These are phyloP conservation scores for Pseudococcus longispinus DNA, from an alignment of 2,888 invertebrate genomes.

Conservation along the genomic window DNA sequence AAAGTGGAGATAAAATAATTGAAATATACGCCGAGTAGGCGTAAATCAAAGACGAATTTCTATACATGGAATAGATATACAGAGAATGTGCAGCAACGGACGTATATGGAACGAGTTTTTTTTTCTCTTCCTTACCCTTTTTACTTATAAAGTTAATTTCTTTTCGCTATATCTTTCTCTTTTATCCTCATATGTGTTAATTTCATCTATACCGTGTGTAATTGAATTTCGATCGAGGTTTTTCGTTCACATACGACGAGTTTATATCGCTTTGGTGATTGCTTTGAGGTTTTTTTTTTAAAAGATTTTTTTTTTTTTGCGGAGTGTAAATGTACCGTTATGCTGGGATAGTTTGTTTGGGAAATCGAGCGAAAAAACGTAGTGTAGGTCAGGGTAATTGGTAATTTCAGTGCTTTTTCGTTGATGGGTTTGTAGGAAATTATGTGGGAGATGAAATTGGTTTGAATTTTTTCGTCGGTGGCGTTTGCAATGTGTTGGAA, in stretches of 20 bases:
- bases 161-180: neutral
- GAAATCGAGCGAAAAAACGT: too few relatives aligned
- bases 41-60: conserved; percentile 11
- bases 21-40: conserved; percentile 1
- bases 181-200: neutral
- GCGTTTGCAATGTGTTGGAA: too few relatives aligned
- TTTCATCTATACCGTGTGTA: neutral
- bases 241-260: neutral
- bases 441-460: too few relatives aligned
- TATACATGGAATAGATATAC: neutral
- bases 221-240: conserved; percentile 11
- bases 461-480: too few relatives aligned
- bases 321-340: neutral
- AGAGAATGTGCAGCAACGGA: neutral
- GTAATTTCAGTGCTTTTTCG: too few relatives aligned
- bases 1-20: neutral
- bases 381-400: too few relatives aligned
- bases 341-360: neutral
- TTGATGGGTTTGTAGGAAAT: too few relatives aligned
- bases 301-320: neutral
- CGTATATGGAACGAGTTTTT: conserved; percentile 1
- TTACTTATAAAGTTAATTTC: neutral
- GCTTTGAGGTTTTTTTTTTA: neutral
- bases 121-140: neutral
- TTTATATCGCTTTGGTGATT: neutral